Conservation (phyloP, 2,888 invertebrate genomes). For the Exocentrus adspersus region DNA sequence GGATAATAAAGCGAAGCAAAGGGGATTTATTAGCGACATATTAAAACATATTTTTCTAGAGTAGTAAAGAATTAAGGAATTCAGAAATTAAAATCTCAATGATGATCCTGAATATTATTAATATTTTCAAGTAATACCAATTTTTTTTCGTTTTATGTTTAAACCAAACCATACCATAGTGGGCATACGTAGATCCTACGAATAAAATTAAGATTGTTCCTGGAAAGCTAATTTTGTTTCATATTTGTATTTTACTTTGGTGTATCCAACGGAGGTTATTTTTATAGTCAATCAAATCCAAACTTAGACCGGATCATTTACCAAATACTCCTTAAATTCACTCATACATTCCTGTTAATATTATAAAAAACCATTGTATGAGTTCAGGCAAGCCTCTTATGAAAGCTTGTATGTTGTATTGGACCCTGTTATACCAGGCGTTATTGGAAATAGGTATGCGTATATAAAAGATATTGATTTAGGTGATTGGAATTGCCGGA, state of each 20-base stretch:
- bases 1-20: neutral
- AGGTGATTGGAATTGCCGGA: conserved; percentile 18
- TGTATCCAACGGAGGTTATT: neutral
- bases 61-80: neutral
- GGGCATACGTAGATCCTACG: too few relatives aligned
- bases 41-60: neutral
- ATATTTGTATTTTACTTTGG: neutral
- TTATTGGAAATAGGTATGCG: conserved; percentile 17
- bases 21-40: conserved; percentile 1
- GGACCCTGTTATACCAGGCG: conserved; percentile 2
- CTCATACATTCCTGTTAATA: neutral
- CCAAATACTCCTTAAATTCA: neutral
- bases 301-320: too few relatives aligned
- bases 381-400: neutral
- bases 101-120: too few relatives aligned
- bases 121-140: too few relatives aligned
- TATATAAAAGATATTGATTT: conserved; percentile 25
- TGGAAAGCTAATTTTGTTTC: too few relatives aligned
- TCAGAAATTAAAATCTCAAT: too few relatives aligned
- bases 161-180: too few relatives aligned
- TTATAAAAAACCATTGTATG: conserved; percentile 1
- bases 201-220: too few relatives aligned
- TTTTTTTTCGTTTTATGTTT: too few relatives aligned
- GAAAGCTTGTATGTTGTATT: too few relatives aligned
- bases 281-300: neutral